Conservation (phyloP, 2,113 vertebrate species). For the Mirounga angustirostris region DNA sequence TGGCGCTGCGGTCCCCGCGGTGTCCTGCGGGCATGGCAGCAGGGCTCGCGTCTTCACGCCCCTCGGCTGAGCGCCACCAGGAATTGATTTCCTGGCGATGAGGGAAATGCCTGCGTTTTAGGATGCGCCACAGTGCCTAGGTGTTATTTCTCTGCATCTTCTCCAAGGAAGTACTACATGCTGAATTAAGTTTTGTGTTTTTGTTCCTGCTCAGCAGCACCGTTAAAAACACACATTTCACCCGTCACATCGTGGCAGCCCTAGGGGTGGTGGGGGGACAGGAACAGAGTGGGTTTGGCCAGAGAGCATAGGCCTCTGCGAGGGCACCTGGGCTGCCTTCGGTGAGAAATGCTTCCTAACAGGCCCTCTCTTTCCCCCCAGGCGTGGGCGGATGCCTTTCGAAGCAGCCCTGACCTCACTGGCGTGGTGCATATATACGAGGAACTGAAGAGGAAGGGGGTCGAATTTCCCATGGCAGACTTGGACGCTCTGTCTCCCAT, state of each 20-base stretch:
- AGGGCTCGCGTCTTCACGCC: not conserved
- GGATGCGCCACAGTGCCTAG: not conserved
- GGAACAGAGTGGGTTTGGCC: not conserved
- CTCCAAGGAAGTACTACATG: slow-evolving; percentile 18
- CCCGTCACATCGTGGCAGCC: not conserved
- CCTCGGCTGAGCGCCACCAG: not conserved
- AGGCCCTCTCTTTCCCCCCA: slow-evolving; percentile 80
- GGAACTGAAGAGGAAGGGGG: slow-evolving; percentile 98
- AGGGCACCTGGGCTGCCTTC: not conserved
- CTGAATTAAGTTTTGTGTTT: slow-evolving; percentile 57
- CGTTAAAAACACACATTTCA: not conserved
- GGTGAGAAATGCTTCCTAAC: not conserved
- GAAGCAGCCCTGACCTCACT: slow-evolving; percentile 98
- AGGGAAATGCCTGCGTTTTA: not conserved
- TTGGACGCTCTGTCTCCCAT: slow-evolving; percentile 97
- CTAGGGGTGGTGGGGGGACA: not conserved
- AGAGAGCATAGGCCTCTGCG: not conserved
- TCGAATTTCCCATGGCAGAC: slow-evolving; percentile 97
- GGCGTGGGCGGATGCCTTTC: slow-evolving; percentile 99
- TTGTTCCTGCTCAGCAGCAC: not conserved
- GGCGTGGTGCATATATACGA: slow-evolving; percentile 99
- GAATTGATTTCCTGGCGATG: slow-evolving; percentile 15
- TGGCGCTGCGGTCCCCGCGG: not conserved
- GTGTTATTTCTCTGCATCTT: not conserved
- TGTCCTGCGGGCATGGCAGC: not conserved